A percentile compares a stretch with the other conserved stretches of the same genome.
These are phyloP conservation scores for Pinctada fucata DNA, from an alignment of 2,888 invertebrate species.

Conservation along the genomic window DNA sequence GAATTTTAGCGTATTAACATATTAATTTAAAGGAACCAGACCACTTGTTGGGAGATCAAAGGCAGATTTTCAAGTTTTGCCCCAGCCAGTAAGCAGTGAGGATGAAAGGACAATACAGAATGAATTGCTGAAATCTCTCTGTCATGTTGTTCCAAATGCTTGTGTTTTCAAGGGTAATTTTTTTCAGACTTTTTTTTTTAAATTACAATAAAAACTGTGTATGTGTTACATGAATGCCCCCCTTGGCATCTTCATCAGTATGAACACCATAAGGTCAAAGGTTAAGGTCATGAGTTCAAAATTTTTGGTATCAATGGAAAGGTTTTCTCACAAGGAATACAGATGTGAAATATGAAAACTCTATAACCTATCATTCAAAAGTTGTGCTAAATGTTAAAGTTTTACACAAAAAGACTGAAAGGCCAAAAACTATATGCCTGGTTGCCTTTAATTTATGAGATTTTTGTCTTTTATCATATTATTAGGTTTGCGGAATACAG, in stretches of 20 bases:
- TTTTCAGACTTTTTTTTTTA: background rate
- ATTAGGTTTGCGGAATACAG: background rate
- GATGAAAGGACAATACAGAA: too few relatives aligned
- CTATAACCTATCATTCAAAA: too few relatives aligned
- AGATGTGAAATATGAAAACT: background rate
- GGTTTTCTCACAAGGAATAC: too few relatives aligned
- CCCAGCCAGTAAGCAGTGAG: conserved; percentile 4
- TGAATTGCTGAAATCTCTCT: too few relatives aligned
- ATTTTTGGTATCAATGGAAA: too few relatives aligned
- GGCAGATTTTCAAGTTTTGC: background rate
- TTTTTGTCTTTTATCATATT: background rate
- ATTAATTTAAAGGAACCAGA: conserved; percentile 1
- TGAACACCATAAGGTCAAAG: too few relatives aligned
- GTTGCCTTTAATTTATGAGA: too few relatives aligned
- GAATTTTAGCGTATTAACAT: too few relatives aligned
- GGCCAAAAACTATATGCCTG: too few relatives aligned
- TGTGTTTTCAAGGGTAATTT: conserved; percentile 8
- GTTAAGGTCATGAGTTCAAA: too few relatives aligned
- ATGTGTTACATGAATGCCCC: background rate
- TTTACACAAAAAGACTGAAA: background rate
- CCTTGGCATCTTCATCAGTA: background rate
- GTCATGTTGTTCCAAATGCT: conserved; percentile 15
- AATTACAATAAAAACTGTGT: background rate
- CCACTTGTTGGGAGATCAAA: conserved; percentile 16
- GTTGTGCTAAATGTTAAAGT: too few relatives aligned